Base-by-base conservation (phyloP, 2,797 vertebrate genomes). In the Octomys mimax region DNA sequence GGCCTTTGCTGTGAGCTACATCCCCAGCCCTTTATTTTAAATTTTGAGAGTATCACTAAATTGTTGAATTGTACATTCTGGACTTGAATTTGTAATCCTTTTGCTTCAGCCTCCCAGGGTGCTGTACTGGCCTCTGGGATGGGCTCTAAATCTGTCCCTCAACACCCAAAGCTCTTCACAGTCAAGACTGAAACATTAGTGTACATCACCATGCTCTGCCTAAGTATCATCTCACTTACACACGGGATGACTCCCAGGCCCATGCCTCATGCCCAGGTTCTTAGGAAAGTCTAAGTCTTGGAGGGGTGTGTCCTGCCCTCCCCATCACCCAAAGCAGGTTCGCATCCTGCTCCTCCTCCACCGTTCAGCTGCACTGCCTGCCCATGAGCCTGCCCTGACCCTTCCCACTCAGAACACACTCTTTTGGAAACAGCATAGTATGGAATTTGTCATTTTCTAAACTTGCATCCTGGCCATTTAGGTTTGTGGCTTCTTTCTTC, bases 101-200 rank as follows among this genome's bases (percentile, higher is more conserved):
- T 49, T 79, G 49, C 77, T 31, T 79, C 77, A 33, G 77, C 28
- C 77, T 79, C 31, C 77, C 31, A 52, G 7, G 31, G 75, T 9
- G 28, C 46, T 19, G 46, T 95, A 82, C 16, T 80, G 96, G 70
- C 42, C 90, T 94, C 96, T 62, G 33, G 24, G 39, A 87, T 66
- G 89, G 75, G 19, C 28, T 73, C 84, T 57, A 12, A 71, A 82
- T 93, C 79, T 94, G 12, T 31, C 87, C 75, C 78, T 64, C 33
- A 87, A 36, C 78, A 61, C 66, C 66, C 82, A 62, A 95, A 57
- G 87, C 89, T 70, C 64, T 84, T 33, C n/a, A 49, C 9, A 54
- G 33, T 86, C 88, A 85, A 97, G 94, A n/a, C 70, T 26, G 1
- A 79, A 21, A 8, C 28, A 52, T 31, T 49, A 54, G 49, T 11